Base-by-base conservation (phyloP, 1,140 invertebrate genomes). In the Danaus plexippus region DNA sequence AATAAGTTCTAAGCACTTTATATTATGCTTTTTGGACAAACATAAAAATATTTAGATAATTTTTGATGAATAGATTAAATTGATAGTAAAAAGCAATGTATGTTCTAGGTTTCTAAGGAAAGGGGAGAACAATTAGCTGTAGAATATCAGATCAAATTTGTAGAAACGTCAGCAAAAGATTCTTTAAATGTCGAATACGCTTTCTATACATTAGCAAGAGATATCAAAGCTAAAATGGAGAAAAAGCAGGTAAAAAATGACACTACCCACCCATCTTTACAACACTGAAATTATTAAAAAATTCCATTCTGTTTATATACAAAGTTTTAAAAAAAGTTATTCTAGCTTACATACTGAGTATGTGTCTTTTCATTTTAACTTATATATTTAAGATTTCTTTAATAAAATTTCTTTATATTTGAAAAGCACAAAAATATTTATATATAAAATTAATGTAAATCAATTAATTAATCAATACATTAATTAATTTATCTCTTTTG, bases 111-210 rank as follows among this genome's bases (percentile, higher is more conserved):
- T 41, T 88, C 87, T 75, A 88, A 85, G 77, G 87, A 88, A 61
- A 57, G 81, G 67, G 87, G 87, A 60, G 86, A 88, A 78, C 83
- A 98, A 93, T 96, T 99, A 90, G 98, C 97, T n/a, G 89, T 95
- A 77, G 97, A 99, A 87, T 97, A 99, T 89, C 92, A 96, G 63
- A 98, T 99, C 66, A 93, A 96, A 78, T 99, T 99, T 89, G 94
- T 99, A 92, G 98, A 99, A 90, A 99, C 98, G 13, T 98, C 97
- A 67, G 98, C 98, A 43, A 99, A 99, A 88, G 95, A 96, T 56
- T 97, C 98, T 75, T 95, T 98, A 73, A 99, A 99, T 87, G 98
- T 99, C 59, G 98, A 99, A 76, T 92, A 93, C 75, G 97, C 97
- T 51, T 99, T 99, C 89, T 96, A 95, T 79, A 97, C 98, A 83